Conservation (phyloP, 2,797 vertebrate genomes). For the Syncerus caffer region DNA sequence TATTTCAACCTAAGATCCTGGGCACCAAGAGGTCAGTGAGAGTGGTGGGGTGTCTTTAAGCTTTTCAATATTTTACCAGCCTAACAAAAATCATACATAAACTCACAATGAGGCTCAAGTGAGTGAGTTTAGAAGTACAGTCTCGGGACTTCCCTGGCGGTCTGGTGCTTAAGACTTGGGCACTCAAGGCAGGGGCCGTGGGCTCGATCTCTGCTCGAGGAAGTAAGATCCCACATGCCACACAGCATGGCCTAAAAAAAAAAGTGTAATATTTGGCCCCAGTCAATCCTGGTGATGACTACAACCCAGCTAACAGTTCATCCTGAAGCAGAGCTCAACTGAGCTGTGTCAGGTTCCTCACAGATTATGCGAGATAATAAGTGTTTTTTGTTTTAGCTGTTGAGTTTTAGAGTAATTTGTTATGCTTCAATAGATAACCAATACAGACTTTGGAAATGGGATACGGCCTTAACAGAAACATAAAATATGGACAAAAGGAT, state of each 20-base stretch:
- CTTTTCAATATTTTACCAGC: slow-evolving; percentile 5
- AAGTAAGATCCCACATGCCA: neutral
- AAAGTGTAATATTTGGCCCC: neutral
- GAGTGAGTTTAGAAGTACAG: neutral
- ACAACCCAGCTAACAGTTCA: neutral
- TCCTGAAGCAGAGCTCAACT: neutral
- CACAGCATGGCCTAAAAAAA: neutral
- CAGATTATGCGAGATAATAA: neutral
- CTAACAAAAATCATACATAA: neutral
- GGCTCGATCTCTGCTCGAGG: neutral
- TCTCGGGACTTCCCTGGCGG: neutral
- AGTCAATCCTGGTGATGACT: neutral
- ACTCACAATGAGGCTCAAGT: neutral
- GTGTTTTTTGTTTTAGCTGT: neutral
- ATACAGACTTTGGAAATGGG: neutral
- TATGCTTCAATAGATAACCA: neutral
- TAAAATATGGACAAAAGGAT: neutral
- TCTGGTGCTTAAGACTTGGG: neutral
- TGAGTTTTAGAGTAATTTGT: neutral
- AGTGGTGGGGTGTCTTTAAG: neutral
- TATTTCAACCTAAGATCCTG: neutral
- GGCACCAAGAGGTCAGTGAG: neutral
- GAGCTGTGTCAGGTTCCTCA: neutral
- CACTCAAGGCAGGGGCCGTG: neutral
- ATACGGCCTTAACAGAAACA: neutral